These are phyloP conservation scores for Philotrypesis tridentata DNA, from an alignment of 1,140 invertebrate genomes.

Conservation along the genomic window DNA sequence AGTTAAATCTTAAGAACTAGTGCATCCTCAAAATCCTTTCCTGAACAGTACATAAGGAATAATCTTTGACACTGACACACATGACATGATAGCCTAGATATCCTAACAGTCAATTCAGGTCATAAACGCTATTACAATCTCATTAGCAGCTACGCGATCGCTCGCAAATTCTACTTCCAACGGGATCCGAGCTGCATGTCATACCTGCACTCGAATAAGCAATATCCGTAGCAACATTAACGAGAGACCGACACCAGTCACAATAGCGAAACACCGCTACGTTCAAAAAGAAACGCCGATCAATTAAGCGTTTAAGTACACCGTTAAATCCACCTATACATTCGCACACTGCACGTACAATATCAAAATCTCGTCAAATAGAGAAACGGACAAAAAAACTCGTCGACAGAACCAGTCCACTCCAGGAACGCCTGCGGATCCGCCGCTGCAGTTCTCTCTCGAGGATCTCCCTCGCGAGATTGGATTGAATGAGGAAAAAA, in stretches of 20 bases:
- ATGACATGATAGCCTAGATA: not conserved
- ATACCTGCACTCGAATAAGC: too few species aligned
- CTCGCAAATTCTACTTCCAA: too few species aligned
- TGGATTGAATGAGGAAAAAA: not conserved
- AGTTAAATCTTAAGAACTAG: too few species aligned
- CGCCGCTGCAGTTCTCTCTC: not conserved
- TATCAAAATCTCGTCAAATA: not conserved
- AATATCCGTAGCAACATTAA: too few species aligned
- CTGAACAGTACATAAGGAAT: not conserved
- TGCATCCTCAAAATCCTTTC: too few species aligned
- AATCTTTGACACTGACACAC: not conserved
- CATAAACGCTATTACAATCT: not conserved
- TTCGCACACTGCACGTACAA: too few species aligned
- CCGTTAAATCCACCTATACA: not conserved
- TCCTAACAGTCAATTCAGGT: conserved; percentile 11
- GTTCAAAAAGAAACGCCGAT: not conserved
- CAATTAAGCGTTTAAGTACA: not conserved
- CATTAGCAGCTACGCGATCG: not conserved
- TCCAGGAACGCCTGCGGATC: not conserved
- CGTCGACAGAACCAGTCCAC: not conserved
- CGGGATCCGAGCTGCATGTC: too few species aligned
- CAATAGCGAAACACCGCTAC: too few species aligned
- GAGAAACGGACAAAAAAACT: not conserved
- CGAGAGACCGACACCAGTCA: too few species aligned
- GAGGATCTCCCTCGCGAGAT: not conserved